These are phyloP conservation scores for Glaucomys volans DNA, from an alignment of 2,113 vertebrate species.

Conservation along the genomic window DNA sequence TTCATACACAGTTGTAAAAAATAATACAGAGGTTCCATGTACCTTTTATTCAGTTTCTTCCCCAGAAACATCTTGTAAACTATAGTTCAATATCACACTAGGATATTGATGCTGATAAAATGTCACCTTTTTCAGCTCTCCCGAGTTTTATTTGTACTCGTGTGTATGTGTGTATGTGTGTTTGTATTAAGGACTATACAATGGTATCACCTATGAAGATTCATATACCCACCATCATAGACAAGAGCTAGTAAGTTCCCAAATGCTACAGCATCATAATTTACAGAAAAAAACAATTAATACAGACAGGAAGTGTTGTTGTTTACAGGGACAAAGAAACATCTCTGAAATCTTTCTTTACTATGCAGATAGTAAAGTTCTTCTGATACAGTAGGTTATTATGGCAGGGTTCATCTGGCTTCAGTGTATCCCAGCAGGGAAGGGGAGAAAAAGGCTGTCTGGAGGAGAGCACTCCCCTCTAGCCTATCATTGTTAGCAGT, in stretches of 20 bases:
- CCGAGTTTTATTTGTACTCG: background rate
- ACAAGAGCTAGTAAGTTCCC: background rate
- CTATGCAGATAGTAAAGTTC: background rate
- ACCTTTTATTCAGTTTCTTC: background rate
- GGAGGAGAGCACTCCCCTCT: background rate
- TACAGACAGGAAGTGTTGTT: background rate
- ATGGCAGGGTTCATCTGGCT: background rate
- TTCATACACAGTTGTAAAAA: background rate
- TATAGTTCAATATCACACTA: background rate
- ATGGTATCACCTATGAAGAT: background rate
- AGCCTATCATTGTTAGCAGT: background rate
- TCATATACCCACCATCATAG: background rate
- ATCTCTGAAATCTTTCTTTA: background rate
- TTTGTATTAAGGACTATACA: background rate
- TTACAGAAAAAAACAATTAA: background rate
- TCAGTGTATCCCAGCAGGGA: background rate
- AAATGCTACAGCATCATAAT: background rate
- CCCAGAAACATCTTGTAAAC: background rate
- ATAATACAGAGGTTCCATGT: background rate
- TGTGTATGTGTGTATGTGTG: background rate
- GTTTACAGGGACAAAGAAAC: background rate
- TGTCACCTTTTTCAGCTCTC: background rate
- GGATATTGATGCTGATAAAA: background rate
- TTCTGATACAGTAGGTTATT: background rate
- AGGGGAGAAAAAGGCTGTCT: background rate